These are phyloP conservation scores for Cataglyphis livida DNA, from an alignment of 2,888 invertebrate species.

Conservation along the genomic window DNA sequence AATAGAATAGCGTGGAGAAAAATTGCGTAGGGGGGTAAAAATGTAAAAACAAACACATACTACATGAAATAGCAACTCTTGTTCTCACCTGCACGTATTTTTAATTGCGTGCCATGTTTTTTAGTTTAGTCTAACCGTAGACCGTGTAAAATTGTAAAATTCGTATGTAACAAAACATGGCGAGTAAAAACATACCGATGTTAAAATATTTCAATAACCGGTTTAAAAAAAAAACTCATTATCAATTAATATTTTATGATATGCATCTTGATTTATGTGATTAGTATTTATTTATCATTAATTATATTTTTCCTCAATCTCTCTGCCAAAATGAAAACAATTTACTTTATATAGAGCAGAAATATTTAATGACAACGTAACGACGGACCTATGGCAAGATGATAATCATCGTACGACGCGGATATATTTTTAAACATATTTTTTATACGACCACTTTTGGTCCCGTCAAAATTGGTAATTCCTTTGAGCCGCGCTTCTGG, in stretches of 20 bases:
- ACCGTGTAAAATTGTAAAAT: conserved; percentile 4
- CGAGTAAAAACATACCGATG: neutral
- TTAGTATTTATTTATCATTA: neutral
- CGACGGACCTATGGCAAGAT: neutral
- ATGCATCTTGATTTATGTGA: neutral
- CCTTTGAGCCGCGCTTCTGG: conserved; percentile 79
- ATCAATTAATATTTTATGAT: neutral
- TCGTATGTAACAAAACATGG: neutral
- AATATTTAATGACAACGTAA: conserved; percentile 14
- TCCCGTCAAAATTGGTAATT: conserved; percentile 82
- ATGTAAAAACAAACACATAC: neutral
- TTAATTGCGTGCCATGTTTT: neutral
- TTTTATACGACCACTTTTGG: conserved; percentile 78
- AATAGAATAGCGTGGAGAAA: neutral
- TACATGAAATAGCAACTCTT: neutral
- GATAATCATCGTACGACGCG: conserved; percentile 5
- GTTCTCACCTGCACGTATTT: conserved; percentile 23
- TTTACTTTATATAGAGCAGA: neutral
- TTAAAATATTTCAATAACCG: conserved; percentile 32
- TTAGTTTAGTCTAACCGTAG: neutral
- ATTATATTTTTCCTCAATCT: neutral
- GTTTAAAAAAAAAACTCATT: neutral
- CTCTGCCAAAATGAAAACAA: neutral
- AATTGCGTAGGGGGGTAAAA: conserved; percentile 4
- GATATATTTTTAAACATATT: conserved; percentile 75